Percentiles rank a stretch among this genome's conserved stretches.
Evolutionary conservation across 2,888 invertebrate species (phyloP).

Genomic region (Zeuzera pyrina): DNA sequence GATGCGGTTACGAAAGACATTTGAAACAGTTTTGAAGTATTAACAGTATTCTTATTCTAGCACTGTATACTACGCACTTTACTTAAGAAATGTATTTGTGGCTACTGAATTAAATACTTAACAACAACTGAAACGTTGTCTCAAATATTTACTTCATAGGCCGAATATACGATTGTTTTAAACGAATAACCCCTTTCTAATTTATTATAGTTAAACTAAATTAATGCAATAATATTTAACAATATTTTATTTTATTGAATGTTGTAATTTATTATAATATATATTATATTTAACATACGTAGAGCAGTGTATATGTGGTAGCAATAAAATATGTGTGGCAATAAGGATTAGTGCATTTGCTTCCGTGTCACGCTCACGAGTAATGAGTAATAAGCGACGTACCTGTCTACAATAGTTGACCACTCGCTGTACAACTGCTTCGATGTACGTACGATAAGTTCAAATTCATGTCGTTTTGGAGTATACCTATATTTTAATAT

Average conservation of each 20-base stretch:
- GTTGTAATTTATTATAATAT: constrained; percentile 67
- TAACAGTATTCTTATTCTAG: constrained; percentile 19
- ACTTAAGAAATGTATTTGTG: constrained; percentile 18
- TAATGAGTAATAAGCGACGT: constrained; percentile 31
- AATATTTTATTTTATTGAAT: constrained; percentile 64
- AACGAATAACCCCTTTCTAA: constrained; percentile 38
- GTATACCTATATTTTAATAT: constrained; percentile 51
- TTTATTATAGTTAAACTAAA: constrained; percentile 37
- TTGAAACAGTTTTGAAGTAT: constrained; percentile 26
- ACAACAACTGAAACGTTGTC: too few relatives aligned
- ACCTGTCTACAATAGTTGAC: constrained; percentile 26
- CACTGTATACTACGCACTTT: constrained; percentile 53
- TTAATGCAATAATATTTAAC: constrained; percentile 61
- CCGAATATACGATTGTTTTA: constrained; percentile 30
- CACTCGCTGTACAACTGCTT: constrained; percentile 63
- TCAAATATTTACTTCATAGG: too few relatives aligned
- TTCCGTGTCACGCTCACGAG: constrained; percentile 53
- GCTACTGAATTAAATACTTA: too few relatives aligned
- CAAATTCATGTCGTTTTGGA: constrained; percentile 59
- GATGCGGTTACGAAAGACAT: constrained; percentile 22
- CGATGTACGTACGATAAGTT: constrained; percentile 47
- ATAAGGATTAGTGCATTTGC: constrained; percentile 65
- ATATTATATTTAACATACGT: constrained; percentile 51
- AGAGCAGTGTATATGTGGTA: constrained; percentile 62
- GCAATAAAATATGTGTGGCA: constrained; percentile 71